Base-by-base conservation (phyloP, 2,797 vertebrate genomes). In the Buphagus erythrorhynchus region DNA sequence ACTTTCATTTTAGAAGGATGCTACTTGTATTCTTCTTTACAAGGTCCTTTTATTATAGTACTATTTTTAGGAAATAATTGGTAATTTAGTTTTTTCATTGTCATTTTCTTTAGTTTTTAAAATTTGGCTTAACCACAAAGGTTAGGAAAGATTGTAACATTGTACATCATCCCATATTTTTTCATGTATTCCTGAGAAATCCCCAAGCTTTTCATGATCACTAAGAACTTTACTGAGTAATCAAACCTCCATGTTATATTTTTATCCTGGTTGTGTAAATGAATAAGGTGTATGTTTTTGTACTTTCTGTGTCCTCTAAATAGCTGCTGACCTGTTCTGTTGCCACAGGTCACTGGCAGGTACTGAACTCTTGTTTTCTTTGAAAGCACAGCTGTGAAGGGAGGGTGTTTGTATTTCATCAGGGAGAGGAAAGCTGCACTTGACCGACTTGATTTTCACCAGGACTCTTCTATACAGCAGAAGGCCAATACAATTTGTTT, bases 61-160 rank as follows among this genome's bases (percentile, higher is more conserved):
- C 42, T 94, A 9, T 16, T 79, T 90, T 67, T 76, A 80, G 51
- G 67, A 85, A 75, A 40, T 62, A 81, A 59, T 65, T 49, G 43
- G 35, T 33, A 75, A 40, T 25, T 71, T 73, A 28, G 6, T 45
- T 73, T 84, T 94, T 58, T 35, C 28, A 10, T 7, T 48, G 4
- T 57, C 0, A 9, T 71, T 87, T 87, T 83, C 38, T 24, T 80
- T 17, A 13, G 11, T 36, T 90, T 80, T 85, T 68, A 61, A 86
- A 72, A 55, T n/a, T 88, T 18, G 9, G 10, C 28, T 81, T 90
- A 21, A 46, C 29, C 28, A 26, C 46, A 74, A 26, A 83, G 40
- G 80, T 84, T 62, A 82, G 49, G 16, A 77, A 85, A 81, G 35
- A 43, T 59, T 85, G 18, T 35, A 42, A n/a, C 26, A 43, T 10